Evolutionary conservation across 64 coral and sea anemone genomes (phyloP), one percentile per base, ranked within the genome.

Genomic region (Pocillopora damicornis): DNA sequence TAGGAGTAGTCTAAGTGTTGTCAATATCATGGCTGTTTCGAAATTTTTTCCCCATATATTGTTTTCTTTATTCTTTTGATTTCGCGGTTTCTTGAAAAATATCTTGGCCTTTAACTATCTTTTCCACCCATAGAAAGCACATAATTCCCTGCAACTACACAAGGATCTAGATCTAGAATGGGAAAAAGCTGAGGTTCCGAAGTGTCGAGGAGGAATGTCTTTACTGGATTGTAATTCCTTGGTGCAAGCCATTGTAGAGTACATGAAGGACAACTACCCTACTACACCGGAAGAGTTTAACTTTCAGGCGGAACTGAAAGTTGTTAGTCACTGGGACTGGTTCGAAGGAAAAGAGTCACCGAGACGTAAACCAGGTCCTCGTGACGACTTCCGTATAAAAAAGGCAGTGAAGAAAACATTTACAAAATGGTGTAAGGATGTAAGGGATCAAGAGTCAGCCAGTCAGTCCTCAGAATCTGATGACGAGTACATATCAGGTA

Each of bases 221-320:
- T 5, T 37, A 36, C 36, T 75, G 10, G 15, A 37, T 15, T 38
- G 15, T 36, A 5, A 8, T 16, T 13, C n/a, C 11, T 2, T 75
- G 20, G 30, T 15, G 11, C 73, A 37, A 13, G 73, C 73, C n/a
- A n/a, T 75, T 11, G 15, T 75, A 13, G 30, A 75, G 1, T 75
- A 75, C 73, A 1, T 75, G 34, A 75, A 15, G 37, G 73, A 42
- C 35, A 38, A 75, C 16, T 35, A 14, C 36, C 73, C 73, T 5
- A 37, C 73, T 16, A 75, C 73, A 5, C 73, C 73, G 0, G 73
- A 75, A 16, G 73, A 75, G 12, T 75, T 75, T 36, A 75, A 75
- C 73, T 75, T 75, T 37, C 73, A 75, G 30, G 73, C 73, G 11
- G 73, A 75, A 37, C 34, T 75, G 11, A 75, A 75, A 75, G 73